A percentile compares a stretch with the other conserved stretches of the same genome.
phyloP scores from a whole-genome alignment of 2,797 vertebrate genomes.

The Eupleurogrammus muticus region DNA sequence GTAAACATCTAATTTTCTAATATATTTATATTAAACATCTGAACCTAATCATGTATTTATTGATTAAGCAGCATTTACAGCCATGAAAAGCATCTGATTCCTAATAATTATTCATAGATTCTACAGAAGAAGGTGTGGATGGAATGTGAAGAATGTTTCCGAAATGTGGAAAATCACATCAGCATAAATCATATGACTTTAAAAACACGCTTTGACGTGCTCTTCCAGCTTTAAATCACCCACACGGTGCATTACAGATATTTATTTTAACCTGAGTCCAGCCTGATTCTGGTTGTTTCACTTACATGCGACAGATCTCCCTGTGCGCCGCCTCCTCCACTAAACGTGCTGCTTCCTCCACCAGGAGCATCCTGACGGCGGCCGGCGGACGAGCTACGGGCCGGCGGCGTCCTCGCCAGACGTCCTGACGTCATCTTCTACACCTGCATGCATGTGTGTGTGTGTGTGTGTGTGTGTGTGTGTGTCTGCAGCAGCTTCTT shows the following conservation, averaged over 20 bases:
- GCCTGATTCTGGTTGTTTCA: too few species aligned
- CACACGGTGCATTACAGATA: not conserved
- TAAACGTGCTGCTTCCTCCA: slow-evolving; percentile 73
- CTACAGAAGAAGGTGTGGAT: not conserved
- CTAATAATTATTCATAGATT: too few species aligned
- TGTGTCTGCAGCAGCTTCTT: not conserved
- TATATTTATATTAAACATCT: too few species aligned
- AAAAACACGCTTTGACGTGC: too few species aligned
- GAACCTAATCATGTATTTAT: too few species aligned
- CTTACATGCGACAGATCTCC: slow-evolving; percentile 85
- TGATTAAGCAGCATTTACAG: too few species aligned
- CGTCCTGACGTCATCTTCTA: slow-evolving; percentile 4
- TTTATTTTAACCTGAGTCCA: not conserved
- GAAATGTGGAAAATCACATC: too few species aligned
- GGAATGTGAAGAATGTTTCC: not conserved
- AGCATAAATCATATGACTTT: too few species aligned
- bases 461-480: too few species aligned
- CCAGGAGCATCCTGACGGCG: slow-evolving; percentile 79
- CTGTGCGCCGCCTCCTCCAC: slow-evolving; percentile 77
- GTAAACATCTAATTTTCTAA: too few species aligned
- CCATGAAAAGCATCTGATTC: too few species aligned
- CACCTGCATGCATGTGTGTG: too few species aligned
- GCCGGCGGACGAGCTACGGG: not conserved
- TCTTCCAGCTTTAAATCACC: not conserved
- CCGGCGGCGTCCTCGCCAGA: not conserved